These are phyloP conservation scores for Mamestra configurata DNA, from an alignment of 1,140 invertebrate genomes.

Conservation along the genomic window DNA sequence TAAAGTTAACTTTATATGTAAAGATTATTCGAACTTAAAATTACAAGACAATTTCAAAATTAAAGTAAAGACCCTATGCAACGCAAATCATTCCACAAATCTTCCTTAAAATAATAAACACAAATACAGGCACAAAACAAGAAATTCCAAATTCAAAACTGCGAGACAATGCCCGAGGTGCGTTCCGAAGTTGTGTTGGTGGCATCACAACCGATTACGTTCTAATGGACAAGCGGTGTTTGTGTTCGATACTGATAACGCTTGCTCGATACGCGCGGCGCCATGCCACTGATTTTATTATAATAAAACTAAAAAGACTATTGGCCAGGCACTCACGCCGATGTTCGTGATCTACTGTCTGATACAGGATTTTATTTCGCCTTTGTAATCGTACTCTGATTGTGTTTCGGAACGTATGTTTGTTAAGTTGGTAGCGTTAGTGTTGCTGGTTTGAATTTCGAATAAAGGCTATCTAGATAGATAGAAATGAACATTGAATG, in stretches of 20 bases:
- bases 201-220: slow-evolving; percentile 80
- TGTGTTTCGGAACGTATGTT: slow-evolving; percentile 43
- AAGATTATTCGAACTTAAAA: no score
- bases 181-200: slow-evolving; percentile 71
- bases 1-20: no score
- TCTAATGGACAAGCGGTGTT: slow-evolving; percentile 86
- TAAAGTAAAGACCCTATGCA: no score
- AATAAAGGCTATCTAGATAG: not conserved
- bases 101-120: slow-evolving; percentile 44
- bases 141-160: slow-evolving; percentile 70
- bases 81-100: slow-evolving; percentile 17
- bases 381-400: slow-evolving; percentile 49
- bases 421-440: slow-evolving; percentile 33
- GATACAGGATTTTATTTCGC: slow-evolving; percentile 57
- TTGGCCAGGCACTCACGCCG: slow-evolving; percentile 55
- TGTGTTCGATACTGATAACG: slow-evolving; percentile 81
- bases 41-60: no score
- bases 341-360: slow-evolving; percentile 63
- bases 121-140: slow-evolving; percentile 55
- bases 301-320: slow-evolving; percentile 62
- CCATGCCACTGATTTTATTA: slow-evolving; percentile 77
- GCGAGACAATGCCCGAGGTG: slow-evolving; percentile 72
- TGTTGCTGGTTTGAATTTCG: not conserved
- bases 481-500: not conserved
- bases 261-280: slow-evolving; percentile 80